These are phyloP conservation scores for Drosophila melanica DNA, from an alignment of 1,140 invertebrate genomes.

Conservation along the genomic window DNA sequence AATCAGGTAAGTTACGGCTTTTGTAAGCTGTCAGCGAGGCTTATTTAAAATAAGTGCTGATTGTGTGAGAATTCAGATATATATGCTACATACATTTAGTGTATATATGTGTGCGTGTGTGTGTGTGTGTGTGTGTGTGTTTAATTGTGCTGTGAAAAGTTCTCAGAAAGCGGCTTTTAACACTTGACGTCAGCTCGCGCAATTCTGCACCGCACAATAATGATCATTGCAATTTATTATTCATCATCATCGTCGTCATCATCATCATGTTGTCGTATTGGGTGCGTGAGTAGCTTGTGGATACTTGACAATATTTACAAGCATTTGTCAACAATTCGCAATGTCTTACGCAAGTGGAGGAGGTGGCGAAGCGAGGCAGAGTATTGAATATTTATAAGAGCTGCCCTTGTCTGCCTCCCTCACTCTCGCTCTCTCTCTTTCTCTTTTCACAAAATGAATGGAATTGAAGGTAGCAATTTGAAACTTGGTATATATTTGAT, in stretches of 20 bases:
- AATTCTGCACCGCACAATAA: not conserved
- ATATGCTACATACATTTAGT: too few relatives aligned
- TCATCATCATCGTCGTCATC: too few relatives aligned
- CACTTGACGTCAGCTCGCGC: constrained; percentile 13
- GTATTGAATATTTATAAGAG: not conserved
- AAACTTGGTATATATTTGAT: too few relatives aligned
- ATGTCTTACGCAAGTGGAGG: not conserved
- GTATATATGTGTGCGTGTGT: too few relatives aligned
- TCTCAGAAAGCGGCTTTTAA: constrained; percentile 2
- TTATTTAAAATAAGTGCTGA: too few relatives aligned
- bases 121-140: not conserved
- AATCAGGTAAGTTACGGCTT: too few relatives aligned
- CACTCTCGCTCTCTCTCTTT: too few relatives aligned
- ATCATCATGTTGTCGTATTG: not conserved
- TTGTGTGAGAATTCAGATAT: too few relatives aligned
- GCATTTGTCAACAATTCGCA: not conserved
- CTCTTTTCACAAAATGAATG: too few relatives aligned
- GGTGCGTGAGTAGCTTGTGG: not conserved
- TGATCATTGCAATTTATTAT: constrained; percentile 8
- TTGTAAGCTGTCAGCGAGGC: too few relatives aligned
- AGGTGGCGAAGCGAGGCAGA: not conserved
- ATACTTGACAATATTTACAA: constrained; percentile 5
- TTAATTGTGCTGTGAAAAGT: constrained; percentile 1
- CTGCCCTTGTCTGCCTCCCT: too few relatives aligned
- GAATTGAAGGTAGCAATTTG: too few relatives aligned